Conservation (phyloP, 2,113 vertebrate genomes). For the Pedionomus torquatus region DNA sequence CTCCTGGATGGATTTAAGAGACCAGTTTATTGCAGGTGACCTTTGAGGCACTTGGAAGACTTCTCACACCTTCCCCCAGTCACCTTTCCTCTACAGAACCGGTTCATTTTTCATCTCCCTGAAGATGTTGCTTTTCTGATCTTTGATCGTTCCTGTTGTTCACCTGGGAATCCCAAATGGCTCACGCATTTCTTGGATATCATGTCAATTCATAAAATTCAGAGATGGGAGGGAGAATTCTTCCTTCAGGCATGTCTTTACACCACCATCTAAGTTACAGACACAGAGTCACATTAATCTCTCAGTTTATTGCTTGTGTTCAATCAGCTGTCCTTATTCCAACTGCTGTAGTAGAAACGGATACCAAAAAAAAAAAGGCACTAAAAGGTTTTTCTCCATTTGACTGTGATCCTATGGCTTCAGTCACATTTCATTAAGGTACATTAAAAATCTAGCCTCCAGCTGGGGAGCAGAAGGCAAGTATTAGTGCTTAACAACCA, state of each 20-base stretch:
- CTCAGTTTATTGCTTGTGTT: constrained; percentile 36
- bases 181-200: background rate
- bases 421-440: background rate
- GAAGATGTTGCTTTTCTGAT: background rate
- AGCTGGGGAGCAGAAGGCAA: background rate
- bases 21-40: background rate
- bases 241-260: background rate
- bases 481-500: constrained; percentile 4
- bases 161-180: background rate
- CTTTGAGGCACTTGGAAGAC: background rate
- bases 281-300: background rate
- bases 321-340: background rate
- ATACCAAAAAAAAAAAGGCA: constrained; percentile 34
- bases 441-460: background rate
- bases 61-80: background rate
- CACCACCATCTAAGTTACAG: background rate
- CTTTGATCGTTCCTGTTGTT: background rate
- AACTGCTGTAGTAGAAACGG: background rate
- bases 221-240: background rate
- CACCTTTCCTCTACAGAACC: background rate
- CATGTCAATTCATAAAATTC: background rate
- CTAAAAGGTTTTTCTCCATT: background rate
- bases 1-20: background rate
- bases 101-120: background rate
- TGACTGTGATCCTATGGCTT: background rate